Evolutionary conservation across 2,113 vertebrate genomes (phyloP), one percentile per base, ranked within the genome.

Genomic region (Nettapus auritus): DNA sequence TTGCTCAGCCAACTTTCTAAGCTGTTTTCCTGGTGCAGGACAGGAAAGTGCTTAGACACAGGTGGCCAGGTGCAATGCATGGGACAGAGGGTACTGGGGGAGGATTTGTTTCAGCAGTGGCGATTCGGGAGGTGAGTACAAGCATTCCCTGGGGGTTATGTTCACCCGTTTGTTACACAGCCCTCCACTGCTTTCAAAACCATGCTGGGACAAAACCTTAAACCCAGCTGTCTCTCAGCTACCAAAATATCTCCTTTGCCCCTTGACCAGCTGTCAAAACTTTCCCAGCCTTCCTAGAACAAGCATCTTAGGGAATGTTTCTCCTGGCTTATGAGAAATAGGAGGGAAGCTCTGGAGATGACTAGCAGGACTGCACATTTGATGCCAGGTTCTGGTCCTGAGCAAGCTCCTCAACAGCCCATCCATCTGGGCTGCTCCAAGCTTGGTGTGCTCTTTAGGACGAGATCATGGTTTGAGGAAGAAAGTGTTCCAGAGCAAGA

Each of bases 201-300:
- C 66, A 16, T 25, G 69, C 62, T 84, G 46, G 57, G 53, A 92
- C 46, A 87, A 94, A 95, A 64, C 80, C 64, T 80, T 44, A 66
- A 80, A 59, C 23, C 18, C 88, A 83, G 80, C 92, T 93, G 83
- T 73, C 74, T 69, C 57, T 82, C 88, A 89, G 90, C 94, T 96
- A 94, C 88, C 83, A 96, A 92, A 96, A 94, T 82, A 81, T 69
- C 82, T 92, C 86, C 62, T 94, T 93, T 96, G 82, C 80, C 80
- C 83, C 93, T 93, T 88, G 80, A 59, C 90, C 90, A 90, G 92
- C 94, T 96, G 92, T 93, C 77, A 93, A 96, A 96, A 95, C 86
- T 90, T 93, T 21, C 67, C 69, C 50, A 31, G 74, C 14, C 25
- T 87, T 90, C 55, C 74, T 80, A 57, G 62, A 90, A 71, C 57